A percentile compares a stretch with the other conserved stretches of the same genome.
Evolutionary conservation across 2,888 invertebrate species (phyloP).

Genomic region (Drosophila longiperda): DNA sequence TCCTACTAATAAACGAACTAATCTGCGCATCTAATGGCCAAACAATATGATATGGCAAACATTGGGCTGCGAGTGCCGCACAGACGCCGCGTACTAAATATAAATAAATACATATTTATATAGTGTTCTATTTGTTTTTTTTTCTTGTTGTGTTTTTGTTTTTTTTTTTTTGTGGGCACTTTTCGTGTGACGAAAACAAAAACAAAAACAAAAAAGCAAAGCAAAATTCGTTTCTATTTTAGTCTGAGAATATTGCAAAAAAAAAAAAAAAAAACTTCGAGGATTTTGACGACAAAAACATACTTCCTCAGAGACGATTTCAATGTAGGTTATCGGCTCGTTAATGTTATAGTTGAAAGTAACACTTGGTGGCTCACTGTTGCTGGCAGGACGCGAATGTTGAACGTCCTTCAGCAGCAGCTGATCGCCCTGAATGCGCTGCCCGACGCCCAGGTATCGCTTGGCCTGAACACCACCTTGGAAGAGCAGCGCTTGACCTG

Average conservation of each 20-base stretch:
- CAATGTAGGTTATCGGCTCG: constrained; percentile 79
- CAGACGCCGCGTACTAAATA: constrained; percentile 42
- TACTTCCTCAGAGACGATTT: constrained; percentile 80
- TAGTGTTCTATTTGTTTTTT: constrained; percentile 46
- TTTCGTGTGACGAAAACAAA: constrained; percentile 55
- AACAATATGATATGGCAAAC: constrained; percentile 35
- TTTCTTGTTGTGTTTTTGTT: constrained; percentile 19
- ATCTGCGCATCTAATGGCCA: constrained; percentile 41
- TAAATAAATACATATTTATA: constrained; percentile 56
- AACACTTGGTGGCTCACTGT: constrained; percentile 67
- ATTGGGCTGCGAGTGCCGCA: constrained; percentile 24
- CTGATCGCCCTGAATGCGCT: constrained; percentile 68
- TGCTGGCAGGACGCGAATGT: constrained; percentile 66
- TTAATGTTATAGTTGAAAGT: constrained; percentile 75
- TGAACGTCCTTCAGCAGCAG: constrained; percentile 80
- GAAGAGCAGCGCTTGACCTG: constrained; percentile 31
- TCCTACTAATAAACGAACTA: constrained; percentile 29
- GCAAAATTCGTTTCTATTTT: constrained; percentile 62
- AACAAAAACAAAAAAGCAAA: constrained; percentile 6
- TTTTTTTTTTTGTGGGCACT: constrained; percentile 31
- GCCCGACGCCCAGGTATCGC: constrained; percentile 55
- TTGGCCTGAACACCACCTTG: constrained; percentile 27
- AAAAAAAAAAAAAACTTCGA: constrained; percentile 25
- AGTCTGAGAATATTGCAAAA: constrained; percentile 58
- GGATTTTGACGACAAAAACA: constrained; percentile 48